Evolutionary conservation across 2,797 vertebrate species (phyloP).

Genomic region (Myotis planiceps): DNA sequence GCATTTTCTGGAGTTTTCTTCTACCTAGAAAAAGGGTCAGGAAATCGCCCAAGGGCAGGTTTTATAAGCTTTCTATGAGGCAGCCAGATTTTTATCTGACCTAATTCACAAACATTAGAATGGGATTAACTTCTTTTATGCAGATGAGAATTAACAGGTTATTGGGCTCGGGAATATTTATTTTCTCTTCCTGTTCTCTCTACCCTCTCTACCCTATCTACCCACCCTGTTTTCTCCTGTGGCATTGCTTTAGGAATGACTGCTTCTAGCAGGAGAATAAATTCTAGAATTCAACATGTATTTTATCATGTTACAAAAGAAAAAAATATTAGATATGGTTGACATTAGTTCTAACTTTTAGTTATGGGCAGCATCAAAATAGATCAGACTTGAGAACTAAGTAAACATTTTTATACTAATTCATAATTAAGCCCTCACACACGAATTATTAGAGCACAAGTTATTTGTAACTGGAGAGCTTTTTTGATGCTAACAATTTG

Average conservation of each 20-base stretch:
- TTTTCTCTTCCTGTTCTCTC: not conserved
- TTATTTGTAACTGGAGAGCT: not conserved
- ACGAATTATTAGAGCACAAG: not conserved
- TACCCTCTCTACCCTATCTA: fast-evolving
- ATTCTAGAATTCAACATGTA: not conserved
- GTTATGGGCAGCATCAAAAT: not conserved
- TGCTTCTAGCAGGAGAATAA: not conserved
- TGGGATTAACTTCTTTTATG: not conserved
- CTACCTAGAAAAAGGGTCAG: not conserved
- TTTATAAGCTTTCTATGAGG: not conserved
- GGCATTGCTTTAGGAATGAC: not conserved
- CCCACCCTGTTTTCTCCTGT: not conserved
- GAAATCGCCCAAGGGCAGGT: not conserved
- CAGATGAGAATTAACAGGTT: not conserved
- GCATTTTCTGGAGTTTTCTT: not conserved
- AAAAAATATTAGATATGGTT: not conserved
- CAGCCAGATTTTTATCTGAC: not conserved
- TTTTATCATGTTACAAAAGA: not conserved
- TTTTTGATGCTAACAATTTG: not conserved
- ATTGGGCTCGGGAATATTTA: not conserved
- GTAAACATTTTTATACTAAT: not conserved
- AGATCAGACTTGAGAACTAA: not conserved
- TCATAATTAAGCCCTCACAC: not conserved
- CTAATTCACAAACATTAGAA: not conserved
- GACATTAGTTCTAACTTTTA: constrained; percentile 22